Evolutionary conservation across 2,797 vertebrate species (phyloP).

Genomic region (Arctocebus calabarensis): DNA sequence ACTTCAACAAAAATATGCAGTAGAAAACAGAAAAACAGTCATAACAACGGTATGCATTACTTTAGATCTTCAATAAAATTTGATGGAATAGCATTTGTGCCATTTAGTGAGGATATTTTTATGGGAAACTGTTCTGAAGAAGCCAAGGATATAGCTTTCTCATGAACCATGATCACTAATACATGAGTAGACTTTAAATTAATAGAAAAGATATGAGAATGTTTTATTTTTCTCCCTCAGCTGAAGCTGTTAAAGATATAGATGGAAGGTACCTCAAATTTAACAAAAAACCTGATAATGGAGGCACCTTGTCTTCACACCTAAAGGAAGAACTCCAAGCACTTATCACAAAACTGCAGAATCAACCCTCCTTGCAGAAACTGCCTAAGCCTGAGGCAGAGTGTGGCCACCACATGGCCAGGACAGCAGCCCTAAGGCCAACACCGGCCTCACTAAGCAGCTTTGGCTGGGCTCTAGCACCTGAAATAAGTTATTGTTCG

Average conservation of each 20-base stretch:
- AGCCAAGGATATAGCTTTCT: background rate
- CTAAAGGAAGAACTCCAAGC: background rate
- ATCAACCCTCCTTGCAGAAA: background rate
- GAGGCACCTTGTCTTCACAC: background rate
- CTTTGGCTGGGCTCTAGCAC: background rate
- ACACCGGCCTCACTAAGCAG: background rate
- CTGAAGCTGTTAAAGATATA: background rate
- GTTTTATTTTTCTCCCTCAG: background rate
- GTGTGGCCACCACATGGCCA: background rate
- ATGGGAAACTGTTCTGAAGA: background rate
- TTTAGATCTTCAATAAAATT: background rate
- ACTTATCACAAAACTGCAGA: background rate
- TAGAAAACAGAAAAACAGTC: background rate
- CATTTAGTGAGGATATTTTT: background rate
- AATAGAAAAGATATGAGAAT: background rate
- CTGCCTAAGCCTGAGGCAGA: too few species aligned
- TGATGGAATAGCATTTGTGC: background rate
- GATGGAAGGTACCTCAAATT: background rate
- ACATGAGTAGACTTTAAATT: background rate
- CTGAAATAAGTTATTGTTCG: background rate
- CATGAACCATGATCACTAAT: background rate
- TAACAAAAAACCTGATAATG: background rate
- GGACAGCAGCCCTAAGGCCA: background rate
- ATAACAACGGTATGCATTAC: background rate
- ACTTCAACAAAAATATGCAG: conserved; percentile 18